Evolutionary conservation across 2,888 invertebrate genomes (phyloP).

Genomic region (Pseudococcus jackbeardsleyi): DNA sequence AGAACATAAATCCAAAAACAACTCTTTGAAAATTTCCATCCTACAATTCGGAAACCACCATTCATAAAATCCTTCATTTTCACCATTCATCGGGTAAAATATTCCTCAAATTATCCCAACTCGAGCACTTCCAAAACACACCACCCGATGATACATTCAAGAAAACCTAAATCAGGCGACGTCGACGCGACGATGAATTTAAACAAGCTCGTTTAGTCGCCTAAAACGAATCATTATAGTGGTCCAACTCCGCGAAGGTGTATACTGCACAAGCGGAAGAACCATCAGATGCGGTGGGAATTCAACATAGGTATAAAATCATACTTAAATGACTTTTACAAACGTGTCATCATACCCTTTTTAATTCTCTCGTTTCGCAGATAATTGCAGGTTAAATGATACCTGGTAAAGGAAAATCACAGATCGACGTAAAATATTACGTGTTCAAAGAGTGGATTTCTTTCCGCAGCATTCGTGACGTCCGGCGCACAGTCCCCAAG

Average conservation of each 20-base stretch:
- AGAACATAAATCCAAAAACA: too few species aligned
- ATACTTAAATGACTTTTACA: slow-evolving; percentile 37
- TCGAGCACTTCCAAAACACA: neutral
- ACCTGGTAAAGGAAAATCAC: slow-evolving; percentile 21
- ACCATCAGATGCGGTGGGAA: neutral
- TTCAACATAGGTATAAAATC: neutral
- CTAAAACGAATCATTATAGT: neutral
- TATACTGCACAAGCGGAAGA: neutral
- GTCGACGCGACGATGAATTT: neutral
- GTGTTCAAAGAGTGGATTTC: neutral
- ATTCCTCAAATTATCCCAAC: neutral
- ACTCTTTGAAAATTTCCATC: too few species aligned
- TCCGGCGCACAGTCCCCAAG: neutral
- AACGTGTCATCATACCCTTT: slow-evolving; percentile 55
- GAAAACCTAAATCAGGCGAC: neutral
- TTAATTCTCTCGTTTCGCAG: slow-evolving; percentile 20
- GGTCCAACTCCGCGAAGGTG: neutral
- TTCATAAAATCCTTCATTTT: too few species aligned
- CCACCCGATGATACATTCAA: neutral
- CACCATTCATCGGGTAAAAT: too few species aligned
- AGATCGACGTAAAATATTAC: slow-evolving; percentile 16
- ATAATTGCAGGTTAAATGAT: slow-evolving; percentile 47
- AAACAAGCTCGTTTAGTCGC: slow-evolving; percentile 11
- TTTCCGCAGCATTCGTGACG: slow-evolving; percentile 25
- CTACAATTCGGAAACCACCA: too few species aligned